Base-by-base conservation (phyloP, 2,888 invertebrate species). In the Leuctra nigra region DNA sequence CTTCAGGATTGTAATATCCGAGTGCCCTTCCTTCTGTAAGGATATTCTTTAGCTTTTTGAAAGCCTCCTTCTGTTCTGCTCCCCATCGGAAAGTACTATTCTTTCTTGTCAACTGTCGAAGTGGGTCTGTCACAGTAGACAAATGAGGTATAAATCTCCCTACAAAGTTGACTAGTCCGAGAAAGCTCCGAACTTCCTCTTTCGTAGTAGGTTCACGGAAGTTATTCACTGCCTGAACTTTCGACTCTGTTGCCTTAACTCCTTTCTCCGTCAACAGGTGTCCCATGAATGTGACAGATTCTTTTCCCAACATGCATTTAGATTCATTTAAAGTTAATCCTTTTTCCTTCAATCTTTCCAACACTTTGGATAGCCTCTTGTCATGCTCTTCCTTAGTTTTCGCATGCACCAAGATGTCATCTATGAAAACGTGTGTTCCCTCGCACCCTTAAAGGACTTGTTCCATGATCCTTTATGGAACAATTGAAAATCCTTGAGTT, bases 381-480 rank as follows among this genome's bases (percentile, higher is more conserved):
- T 41, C 41, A 41, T 41, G 41, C 18, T 41, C 41, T 18, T 41
- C 41, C 18, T 41, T 41, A 11, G 41, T 58, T 55, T 53, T 63
- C 1, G 65, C 70, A 64, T 57, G 66, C 9, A 72, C 59, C 2
- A 70, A 53, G 47, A 73, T 70, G 62, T 72, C 70, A 62, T 72
- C 72, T 22, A 68, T 68, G 47, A 67, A 66, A 53, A 68, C 70
- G 23, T 69, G 58, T 2, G 64, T 65, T 0, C 70, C 69, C 36
- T 67, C 63, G 18, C 69, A 68, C 4, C 61, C 63, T 35, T 59
- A 29, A 2, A 73, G 52, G 7, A 72, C 65, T 59, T 62, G 60
- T 57, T 68, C 67, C 22, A 74, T 55, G 1, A 65, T 65, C 63
- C 72, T 69, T 63, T 73, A 70, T 58, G 71, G 73, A 1, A 33